Evolutionary conservation across 2,113 vertebrate genomes (phyloP).

Genomic region (Enhydra lutris): DNA sequence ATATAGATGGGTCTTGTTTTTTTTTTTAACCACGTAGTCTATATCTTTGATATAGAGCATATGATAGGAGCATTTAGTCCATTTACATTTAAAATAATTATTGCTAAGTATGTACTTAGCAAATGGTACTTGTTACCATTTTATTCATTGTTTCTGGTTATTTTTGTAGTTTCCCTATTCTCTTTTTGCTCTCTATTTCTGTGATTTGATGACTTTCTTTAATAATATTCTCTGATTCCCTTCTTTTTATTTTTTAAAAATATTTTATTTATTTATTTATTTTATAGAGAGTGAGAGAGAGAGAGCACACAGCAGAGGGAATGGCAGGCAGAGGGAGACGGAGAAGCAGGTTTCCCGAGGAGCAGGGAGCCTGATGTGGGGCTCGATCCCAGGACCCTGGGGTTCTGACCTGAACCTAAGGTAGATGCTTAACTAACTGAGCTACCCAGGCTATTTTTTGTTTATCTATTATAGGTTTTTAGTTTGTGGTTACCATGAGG

Average conservation of each 20-base stretch:
- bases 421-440: too few relatives aligned
- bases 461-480: neutral
- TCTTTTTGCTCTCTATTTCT: neutral
- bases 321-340: too few relatives aligned
- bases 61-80: too few relatives aligned
- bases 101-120: neutral
- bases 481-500: neutral
- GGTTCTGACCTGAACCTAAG: too few relatives aligned
- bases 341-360: too few relatives aligned
- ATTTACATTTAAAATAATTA: neutral
- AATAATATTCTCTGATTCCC: neutral
- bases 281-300: too few relatives aligned
- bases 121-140: neutral
- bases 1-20: neutral
- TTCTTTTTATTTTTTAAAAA: neutral
- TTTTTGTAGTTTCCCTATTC: neutral
- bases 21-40: too few relatives aligned
- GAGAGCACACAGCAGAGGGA: too few relatives aligned
- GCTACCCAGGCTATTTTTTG: neutral
- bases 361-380: too few relatives aligned
- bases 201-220: neutral
- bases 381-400: too few relatives aligned
- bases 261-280: too few relatives aligned
- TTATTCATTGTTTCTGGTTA: neutral
- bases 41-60: too few relatives aligned